Evolutionary conservation across 2,113 vertebrate genomes (phyloP), one percentile per base, ranked within the genome.

Genomic region (Tauraco erythrolophus): DNA sequence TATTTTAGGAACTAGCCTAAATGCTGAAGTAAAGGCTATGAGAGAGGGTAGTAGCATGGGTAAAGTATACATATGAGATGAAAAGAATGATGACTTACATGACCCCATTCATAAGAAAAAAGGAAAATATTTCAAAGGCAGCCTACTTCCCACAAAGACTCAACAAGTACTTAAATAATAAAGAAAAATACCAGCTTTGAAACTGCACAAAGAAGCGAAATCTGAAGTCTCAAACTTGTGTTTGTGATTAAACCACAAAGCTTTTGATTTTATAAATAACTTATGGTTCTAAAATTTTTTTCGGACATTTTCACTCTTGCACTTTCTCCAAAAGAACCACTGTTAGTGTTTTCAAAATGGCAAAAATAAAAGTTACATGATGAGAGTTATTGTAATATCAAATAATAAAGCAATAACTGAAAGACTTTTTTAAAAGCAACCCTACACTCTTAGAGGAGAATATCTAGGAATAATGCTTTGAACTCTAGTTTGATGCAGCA

Each of bases 261-360:
- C 4, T 54, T 45, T 45, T 18, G 15, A 33, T 68, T 43, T 66
- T 50, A 39, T 24, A 68, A 72, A 62, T 2, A 50, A 66, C 1
- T 65, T 85, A 4, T 0, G 0, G n/a, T 15, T 70, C 22, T 39
- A 14, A 22, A 15, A 2, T 4, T 13, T 28, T 54, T 54, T 70
- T 51, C 35, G 3, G 3, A 33, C 2, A 13, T 14, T 68, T 92
- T 76, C 30, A n/a, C 4, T 54, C 39, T 46, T 53, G 16, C 0
- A 31, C 41, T 80, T 71, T 46, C 22, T 74, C 18, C 30, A 57
- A 62, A 93, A 39, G 0, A 4, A 19, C 1, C 27, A 88, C 5
- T 35, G 45, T 7, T 15, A 6, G 19, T 54, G 6, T 11, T 83
- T 77, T 76, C 27, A 79, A 79, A 89, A 83, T 28, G 4, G 24